phyloP scores from a whole-genome alignment of 2,888 invertebrate genomes.

The Drosophila paucipuncta region DNA sequence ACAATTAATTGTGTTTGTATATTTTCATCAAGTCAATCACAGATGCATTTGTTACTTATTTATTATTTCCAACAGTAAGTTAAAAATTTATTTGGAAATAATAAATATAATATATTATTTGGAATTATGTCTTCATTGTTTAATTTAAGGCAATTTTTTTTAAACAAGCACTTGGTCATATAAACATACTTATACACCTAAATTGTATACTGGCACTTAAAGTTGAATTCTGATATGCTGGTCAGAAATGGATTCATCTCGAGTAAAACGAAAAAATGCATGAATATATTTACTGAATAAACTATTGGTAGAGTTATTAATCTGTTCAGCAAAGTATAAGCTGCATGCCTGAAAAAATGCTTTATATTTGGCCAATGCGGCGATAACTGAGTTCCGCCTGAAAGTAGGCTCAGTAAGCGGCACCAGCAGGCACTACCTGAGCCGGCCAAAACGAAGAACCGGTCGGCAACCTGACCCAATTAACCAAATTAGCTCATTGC shows the following conservation, averaged over 20 bases:
- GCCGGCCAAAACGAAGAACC: constrained; percentile 29
- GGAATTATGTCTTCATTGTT: neutral
- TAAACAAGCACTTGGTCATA: neutral
- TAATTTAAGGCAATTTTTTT: neutral
- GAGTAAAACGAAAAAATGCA: neutral
- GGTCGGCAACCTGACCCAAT: constrained; percentile 47
- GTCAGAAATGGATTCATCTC: neutral
- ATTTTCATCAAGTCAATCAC: neutral
- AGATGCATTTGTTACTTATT: neutral
- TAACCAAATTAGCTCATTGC: constrained; percentile 30
- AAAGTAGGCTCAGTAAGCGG: constrained; percentile 14
- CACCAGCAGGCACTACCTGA: neutral
- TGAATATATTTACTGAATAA: neutral
- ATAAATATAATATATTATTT: neutral
- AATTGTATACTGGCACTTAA: neutral
- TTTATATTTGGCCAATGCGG: neutral
- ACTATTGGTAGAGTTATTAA: neutral
- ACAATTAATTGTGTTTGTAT: neutral
- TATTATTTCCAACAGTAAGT: neutral
- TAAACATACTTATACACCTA: neutral
- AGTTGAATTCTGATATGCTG: neutral
- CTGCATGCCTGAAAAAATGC: constrained; percentile 22
- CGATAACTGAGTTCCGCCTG: neutral
- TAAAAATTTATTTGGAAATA: neutral
- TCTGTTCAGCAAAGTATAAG: neutral